phyloP scores from a whole-genome alignment of 2,113 vertebrate genomes.

The Isurus oxyrinchus region DNA sequence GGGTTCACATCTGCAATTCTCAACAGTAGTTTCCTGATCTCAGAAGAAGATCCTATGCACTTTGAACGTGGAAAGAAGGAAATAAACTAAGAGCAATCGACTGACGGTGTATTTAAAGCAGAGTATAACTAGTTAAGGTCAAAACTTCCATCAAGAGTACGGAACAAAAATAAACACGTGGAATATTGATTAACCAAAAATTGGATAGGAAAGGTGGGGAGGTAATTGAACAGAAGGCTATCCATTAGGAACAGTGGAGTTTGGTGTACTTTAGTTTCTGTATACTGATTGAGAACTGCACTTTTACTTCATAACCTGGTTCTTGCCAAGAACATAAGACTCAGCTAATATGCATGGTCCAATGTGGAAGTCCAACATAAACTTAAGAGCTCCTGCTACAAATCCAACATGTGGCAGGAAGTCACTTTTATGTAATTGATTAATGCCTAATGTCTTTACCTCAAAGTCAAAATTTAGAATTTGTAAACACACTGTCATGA shows the following conservation, averaged over 20 bases:
- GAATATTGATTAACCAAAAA: background rate
- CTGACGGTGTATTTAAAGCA: background rate
- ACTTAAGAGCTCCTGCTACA: background rate
- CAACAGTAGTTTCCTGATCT: background rate
- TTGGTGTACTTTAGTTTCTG: background rate
- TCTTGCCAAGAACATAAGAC: background rate
- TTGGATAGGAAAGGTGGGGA: background rate
- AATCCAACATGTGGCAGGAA: background rate
- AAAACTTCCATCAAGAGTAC: background rate
- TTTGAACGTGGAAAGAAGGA: background rate
- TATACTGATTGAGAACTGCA: background rate
- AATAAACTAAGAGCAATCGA: background rate
- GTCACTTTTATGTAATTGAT: background rate
- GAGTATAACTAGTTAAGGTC: background rate
- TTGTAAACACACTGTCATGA: background rate
- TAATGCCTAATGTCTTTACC: background rate
- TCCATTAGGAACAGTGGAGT: background rate
- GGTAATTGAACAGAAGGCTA: background rate
- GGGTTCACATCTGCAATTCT: background rate
- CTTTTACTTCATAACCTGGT: background rate
- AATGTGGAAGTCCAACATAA: background rate
- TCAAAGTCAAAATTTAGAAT: background rate
- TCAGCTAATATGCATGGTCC: background rate
- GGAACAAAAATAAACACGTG: background rate
- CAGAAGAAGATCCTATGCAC: background rate